Conservation (phyloP, 2,888 invertebrate species). For the Nemotelus pantherinus region DNA sequence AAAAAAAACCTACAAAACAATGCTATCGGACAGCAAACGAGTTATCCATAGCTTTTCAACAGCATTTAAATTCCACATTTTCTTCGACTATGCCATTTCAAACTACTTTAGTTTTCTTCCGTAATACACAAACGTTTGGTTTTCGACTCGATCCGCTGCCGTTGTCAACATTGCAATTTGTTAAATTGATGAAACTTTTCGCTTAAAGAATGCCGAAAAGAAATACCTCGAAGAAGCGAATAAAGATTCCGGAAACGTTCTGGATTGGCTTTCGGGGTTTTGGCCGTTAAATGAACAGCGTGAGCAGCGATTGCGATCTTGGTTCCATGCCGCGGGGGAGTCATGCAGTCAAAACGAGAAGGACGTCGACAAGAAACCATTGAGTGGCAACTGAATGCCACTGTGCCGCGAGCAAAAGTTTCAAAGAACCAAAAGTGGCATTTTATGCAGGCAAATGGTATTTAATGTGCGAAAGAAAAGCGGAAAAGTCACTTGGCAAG, state of each 20-base stretch:
- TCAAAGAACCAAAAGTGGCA: not conserved
- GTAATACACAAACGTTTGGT: too few relatives aligned
- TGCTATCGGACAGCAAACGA: too few relatives aligned
- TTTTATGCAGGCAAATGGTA: slow-evolving; percentile 15
- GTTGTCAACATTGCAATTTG: slow-evolving; percentile 9
- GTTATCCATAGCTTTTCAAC: too few relatives aligned
- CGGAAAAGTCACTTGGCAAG: slow-evolving; percentile 8
- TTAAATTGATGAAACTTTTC: slow-evolving; percentile 17
- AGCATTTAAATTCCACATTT: too few relatives aligned
- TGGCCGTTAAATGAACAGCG: too few relatives aligned
- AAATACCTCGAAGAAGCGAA: not conserved
- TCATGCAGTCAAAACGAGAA: too few relatives aligned
- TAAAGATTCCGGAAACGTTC: not conserved
- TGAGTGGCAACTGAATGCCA: not conserved
- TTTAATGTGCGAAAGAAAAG: slow-evolving; percentile 16
- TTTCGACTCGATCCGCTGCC: not conserved
- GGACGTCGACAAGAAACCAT: not conserved
- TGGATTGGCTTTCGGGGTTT: too few relatives aligned
- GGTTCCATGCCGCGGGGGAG: too few relatives aligned
- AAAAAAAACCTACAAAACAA: too few relatives aligned
- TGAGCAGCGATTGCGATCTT: too few relatives aligned
- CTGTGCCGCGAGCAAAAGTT: not conserved
- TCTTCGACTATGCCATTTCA: too few relatives aligned
- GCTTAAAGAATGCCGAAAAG: not conserved
- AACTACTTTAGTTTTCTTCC: too few relatives aligned